phyloP scores from a whole-genome alignment of 2,797 vertebrate genomes.

The Todus mexicanus region DNA sequence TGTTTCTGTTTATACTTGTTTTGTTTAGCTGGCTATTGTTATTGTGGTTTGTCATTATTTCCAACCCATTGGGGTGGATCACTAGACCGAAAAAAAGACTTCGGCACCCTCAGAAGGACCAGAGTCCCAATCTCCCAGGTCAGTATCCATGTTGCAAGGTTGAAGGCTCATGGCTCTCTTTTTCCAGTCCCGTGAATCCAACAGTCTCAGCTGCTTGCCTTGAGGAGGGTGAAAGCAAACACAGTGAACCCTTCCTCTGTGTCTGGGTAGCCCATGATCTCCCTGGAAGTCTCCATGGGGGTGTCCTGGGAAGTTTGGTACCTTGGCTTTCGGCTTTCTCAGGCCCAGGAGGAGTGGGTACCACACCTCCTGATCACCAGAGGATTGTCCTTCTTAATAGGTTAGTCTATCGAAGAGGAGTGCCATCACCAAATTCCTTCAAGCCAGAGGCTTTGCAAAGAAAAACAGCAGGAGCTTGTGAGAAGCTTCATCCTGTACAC shows the following conservation, averaged over 20 bases:
- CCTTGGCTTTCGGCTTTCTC: neutral
- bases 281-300: too few relatives aligned
- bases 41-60: slow-evolving; percentile 61
- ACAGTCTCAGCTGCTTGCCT: neutral
- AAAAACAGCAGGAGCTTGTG: neutral
- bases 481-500: neutral
- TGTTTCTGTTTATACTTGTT: slow-evolving; percentile 59
- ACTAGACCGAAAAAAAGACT: slow-evolving; percentile 12
- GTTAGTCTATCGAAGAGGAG: neutral
- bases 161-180: neutral
- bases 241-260: neutral
- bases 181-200: neutral
- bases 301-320: neutral
- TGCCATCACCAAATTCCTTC: neutral
- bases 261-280: neutral
- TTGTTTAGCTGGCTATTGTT: slow-evolving; percentile 58
- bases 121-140: neutral
- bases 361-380: neutral
- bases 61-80: slow-evolving; percentile 30
- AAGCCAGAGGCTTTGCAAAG: neutral
- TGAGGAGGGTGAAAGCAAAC: neutral
- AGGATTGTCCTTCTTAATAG: neutral
- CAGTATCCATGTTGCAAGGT: rapidly evolving
- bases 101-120: slow-evolving; percentile 5
- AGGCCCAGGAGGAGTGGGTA: neutral